phyloP scores from a whole-genome alignment of 2,797 vertebrate species.

The Crenuchus spilurus region DNA sequence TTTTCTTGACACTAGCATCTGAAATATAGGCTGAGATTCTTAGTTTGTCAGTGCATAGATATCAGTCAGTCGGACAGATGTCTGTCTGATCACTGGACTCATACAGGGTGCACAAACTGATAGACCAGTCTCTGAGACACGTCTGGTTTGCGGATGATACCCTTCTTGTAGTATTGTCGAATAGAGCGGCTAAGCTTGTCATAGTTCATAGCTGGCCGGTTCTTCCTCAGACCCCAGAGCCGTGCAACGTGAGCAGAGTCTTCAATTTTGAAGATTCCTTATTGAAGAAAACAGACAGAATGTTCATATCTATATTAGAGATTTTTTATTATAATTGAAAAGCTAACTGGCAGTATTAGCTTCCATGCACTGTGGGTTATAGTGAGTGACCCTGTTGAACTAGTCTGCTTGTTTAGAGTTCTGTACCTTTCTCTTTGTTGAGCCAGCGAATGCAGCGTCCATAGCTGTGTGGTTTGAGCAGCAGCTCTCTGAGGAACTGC shows the following conservation, averaged over 20 bases:
- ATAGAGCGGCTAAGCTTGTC: constrained; percentile 99
- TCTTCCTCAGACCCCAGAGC: constrained; percentile 96
- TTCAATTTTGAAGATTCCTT: constrained; percentile 98
- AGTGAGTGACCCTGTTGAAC: background rate
- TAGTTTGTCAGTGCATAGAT: constrained; percentile 65
- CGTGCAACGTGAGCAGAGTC: constrained; percentile 97
- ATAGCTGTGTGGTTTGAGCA: constrained; percentile 94
- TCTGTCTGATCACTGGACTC: constrained; percentile 60
- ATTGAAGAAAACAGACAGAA: background rate
- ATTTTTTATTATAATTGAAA: background rate
- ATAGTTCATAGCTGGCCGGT: constrained; percentile 98
- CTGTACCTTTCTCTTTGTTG: constrained; percentile 96
- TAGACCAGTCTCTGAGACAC: constrained; percentile 98
- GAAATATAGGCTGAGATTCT: constrained; percentile 10
- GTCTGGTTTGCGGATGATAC: constrained; percentile 96
- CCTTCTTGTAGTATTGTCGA: constrained; percentile 99
- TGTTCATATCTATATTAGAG: no score
- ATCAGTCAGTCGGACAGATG: constrained; percentile 44
- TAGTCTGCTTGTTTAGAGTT: background rate
- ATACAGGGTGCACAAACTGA: constrained; percentile 96
- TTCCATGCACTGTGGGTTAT: background rate
- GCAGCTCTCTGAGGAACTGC: constrained; percentile 96
- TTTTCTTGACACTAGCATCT: no score
- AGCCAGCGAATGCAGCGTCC: constrained; percentile 98
- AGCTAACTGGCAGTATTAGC: background rate